These are phyloP conservation scores for Diadumene lineata DNA, from an alignment of 92 coral and sea anemone genomes.

Conservation along the genomic window DNA sequence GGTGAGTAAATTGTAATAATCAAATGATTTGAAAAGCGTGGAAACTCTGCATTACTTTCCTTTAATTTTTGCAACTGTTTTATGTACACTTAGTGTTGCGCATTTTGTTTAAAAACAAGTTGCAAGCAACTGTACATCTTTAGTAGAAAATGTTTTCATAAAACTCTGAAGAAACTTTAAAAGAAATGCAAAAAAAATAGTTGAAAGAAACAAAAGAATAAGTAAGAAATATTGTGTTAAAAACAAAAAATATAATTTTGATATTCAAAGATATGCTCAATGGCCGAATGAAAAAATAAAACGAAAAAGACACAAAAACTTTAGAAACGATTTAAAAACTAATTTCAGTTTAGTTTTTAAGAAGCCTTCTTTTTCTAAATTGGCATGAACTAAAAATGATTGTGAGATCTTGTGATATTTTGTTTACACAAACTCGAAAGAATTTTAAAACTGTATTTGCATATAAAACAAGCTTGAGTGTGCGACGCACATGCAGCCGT, in stretches of 20 bases:
- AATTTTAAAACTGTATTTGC: background rate
- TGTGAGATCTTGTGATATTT: too few relatives aligned
- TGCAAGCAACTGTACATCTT: constrained; percentile 9
- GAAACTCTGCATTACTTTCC: background rate
- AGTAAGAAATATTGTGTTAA: too few relatives aligned
- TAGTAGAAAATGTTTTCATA: background rate
- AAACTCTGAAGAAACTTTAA: background rate
- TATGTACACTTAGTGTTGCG: background rate
- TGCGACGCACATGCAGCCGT: background rate
- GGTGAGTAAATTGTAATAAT: constrained; percentile 12
- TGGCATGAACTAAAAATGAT: background rate
- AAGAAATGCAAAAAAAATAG: too few relatives aligned
- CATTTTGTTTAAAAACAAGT: background rate
- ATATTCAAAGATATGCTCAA: too few relatives aligned
- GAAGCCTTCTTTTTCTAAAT: too few relatives aligned
- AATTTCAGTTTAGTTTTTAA: too few relatives aligned
- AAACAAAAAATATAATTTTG: too few relatives aligned
- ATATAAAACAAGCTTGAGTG: background rate
- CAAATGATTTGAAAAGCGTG: background rate
- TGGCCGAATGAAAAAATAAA: too few relatives aligned
- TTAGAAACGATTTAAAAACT: too few relatives aligned
- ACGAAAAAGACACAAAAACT: too few relatives aligned
- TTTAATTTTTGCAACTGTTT: background rate
- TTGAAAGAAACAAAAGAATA: too few relatives aligned
- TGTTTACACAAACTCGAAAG: background rate